These are phyloP conservation scores for Morelia viridis DNA, from an alignment of 2,797 vertebrate species.

Conservation along the genomic window DNA sequence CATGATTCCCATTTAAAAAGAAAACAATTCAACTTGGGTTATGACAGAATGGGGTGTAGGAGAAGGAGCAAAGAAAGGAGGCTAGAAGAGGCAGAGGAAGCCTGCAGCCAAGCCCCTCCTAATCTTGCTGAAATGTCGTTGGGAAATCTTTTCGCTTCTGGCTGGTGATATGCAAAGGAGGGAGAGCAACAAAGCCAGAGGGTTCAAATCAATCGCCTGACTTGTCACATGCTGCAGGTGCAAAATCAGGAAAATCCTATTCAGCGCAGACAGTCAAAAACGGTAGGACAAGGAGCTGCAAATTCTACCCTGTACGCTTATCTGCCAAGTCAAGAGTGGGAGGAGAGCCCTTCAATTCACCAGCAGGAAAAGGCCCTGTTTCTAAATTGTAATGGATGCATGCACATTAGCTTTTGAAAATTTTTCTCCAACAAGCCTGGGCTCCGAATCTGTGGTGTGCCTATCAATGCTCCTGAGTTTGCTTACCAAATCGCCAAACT, in stretches of 20 bases:
- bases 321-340: background rate
- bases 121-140: background rate
- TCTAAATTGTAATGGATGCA: background rate
- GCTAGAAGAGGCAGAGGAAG: background rate
- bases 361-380: rapidly evolving
- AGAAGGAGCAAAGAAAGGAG: background rate
- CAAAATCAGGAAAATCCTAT: background rate
- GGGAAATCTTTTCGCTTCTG: background rate
- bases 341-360: background rate
- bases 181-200: background rate
- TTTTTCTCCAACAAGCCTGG: background rate
- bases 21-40: background rate
- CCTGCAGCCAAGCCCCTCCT: background rate
- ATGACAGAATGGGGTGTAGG: background rate
- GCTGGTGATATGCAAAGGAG: background rate
- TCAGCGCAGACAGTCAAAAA: background rate
- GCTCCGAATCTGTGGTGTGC: background rate
- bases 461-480: background rate
- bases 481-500: slow-evolving; percentile 31
- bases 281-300: background rate
- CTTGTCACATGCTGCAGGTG: background rate
- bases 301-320: background rate
- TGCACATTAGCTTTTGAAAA: background rate
- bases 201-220: background rate
- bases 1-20: background rate